phyloP scores from a whole-genome alignment of 1,140 invertebrate genomes.

The Neuroterus valhalla region DNA sequence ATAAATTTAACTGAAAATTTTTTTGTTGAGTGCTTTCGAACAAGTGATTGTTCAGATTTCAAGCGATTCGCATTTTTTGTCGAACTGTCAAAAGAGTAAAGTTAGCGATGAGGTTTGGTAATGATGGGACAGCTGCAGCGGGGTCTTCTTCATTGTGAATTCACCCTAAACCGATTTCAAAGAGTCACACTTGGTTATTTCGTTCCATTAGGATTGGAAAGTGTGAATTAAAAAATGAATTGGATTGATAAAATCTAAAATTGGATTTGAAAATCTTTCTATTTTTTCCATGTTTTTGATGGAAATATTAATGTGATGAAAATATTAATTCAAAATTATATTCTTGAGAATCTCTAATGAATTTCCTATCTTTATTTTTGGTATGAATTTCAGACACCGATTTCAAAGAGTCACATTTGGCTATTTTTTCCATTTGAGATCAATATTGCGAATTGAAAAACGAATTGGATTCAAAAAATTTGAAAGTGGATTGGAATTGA shows the following conservation, averaged over 20 bases:
- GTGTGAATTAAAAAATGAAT: constrained; percentile 2
- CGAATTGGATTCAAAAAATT: too few species aligned
- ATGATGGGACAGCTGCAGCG: constrained; percentile 64
- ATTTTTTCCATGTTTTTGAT: too few species aligned
- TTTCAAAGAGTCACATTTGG: too few species aligned
- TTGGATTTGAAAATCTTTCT: not conserved
- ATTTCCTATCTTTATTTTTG: too few species aligned
- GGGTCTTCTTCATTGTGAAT: constrained; percentile 64
- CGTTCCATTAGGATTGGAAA: not conserved
- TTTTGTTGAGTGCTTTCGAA: not conserved
- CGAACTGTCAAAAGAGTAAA: constrained; percentile 15
- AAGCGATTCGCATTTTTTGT: constrained; percentile 36
- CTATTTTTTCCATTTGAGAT: too few species aligned
- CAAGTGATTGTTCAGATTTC: not conserved
- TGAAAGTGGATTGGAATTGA: too few species aligned
- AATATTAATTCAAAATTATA: too few species aligned
- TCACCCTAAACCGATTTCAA: constrained; percentile 67
- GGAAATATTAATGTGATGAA: too few species aligned
- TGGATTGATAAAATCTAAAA: constrained; percentile 2
- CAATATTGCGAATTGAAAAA: too few species aligned
- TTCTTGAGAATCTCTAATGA: too few species aligned
- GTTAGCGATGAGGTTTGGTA: constrained; percentile 40
- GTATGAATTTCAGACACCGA: too few species aligned
- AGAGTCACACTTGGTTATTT: constrained; percentile 62
- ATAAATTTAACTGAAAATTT: not conserved